These are phyloP conservation scores for Lerista edwardsae DNA, from an alignment of 2,797 vertebrate genomes.

Conservation along the genomic window DNA sequence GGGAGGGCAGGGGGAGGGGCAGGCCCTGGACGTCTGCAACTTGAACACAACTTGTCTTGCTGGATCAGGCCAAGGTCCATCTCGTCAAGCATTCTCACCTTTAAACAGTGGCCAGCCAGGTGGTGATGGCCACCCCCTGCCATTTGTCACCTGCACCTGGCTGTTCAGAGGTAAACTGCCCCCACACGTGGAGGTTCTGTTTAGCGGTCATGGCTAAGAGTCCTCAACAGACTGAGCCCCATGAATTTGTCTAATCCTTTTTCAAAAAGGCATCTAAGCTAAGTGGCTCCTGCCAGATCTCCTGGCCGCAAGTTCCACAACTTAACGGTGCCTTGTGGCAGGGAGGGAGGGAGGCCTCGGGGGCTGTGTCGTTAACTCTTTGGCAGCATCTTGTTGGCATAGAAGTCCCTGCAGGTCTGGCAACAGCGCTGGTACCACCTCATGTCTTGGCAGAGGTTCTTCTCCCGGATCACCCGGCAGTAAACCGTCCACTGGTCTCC, in stretches of 20 bases:
- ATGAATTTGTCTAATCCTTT: not conserved
- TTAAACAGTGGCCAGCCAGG: not conserved
- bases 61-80: not conserved
- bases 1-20: too few relatives aligned
- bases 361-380: too few relatives aligned
- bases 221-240: not conserved
- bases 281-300: slow-evolving; percentile 1
- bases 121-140: not conserved
- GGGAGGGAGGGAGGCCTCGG: slow-evolving; percentile 47
- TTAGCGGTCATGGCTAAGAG: not conserved
- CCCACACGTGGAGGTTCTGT: not conserved
- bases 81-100: not conserved
- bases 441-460: slow-evolving; percentile 97
- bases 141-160: not conserved
- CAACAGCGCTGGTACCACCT: slow-evolving; percentile 98
- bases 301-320: slow-evolving; percentile 19
- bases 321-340: slow-evolving; percentile 23
- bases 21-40: slow-evolving; percentile 65
- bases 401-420: slow-evolving; percentile 96
- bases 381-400: slow-evolving; percentile 88
- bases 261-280: slow-evolving; percentile 3
- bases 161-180: not conserved
- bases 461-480: slow-evolving; percentile 92
- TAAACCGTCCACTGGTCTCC: slow-evolving; percentile 97
- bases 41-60: slow-evolving; percentile 38